Evolutionary conservation across 1,140 invertebrate species (phyloP).

Genomic region (Drosophila funebris): DNA sequence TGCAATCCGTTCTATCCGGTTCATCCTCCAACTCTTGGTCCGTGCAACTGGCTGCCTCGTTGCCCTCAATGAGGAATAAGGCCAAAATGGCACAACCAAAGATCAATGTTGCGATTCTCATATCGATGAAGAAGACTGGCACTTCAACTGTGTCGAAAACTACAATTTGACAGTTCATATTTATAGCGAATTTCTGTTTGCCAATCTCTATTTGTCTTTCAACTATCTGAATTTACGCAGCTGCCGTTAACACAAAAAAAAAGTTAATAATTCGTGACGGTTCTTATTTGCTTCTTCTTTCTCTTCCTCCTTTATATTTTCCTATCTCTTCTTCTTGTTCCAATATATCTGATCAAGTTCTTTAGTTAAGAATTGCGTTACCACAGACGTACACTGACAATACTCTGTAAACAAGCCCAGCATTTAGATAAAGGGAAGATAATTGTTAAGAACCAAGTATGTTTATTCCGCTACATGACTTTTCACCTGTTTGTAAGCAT

Average conservation of each 20-base stretch:
- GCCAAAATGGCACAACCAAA: not conserved
- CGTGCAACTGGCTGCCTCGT: not conserved
- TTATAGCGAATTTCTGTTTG: conserved; percentile 3
- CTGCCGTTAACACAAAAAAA: not conserved
- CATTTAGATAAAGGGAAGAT: too few relatives aligned
- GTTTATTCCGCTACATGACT: too few relatives aligned
- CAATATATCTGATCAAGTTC: too few relatives aligned
- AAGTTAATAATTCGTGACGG: not conserved
- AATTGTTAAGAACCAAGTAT: too few relatives aligned
- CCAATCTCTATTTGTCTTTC: not conserved
- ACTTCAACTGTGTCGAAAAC: not conserved
- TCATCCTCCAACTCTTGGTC: not conserved
- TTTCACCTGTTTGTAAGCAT: too few relatives aligned
- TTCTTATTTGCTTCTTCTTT: too few relatives aligned
- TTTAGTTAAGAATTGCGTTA: too few relatives aligned
- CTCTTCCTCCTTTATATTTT: too few relatives aligned
- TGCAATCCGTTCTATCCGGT: not conserved
- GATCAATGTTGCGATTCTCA: not conserved
- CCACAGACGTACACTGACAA: too few relatives aligned
- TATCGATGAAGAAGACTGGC: not conserved
- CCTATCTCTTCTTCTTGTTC: too few relatives aligned
- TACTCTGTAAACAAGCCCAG: too few relatives aligned
- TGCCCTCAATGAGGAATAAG: not conserved
- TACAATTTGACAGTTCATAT: not conserved
- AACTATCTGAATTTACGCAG: not conserved